These are phyloP conservation scores for Eupeodes latifasciatus DNA, from an alignment of 2,888 invertebrate genomes.

Conservation along the genomic window DNA sequence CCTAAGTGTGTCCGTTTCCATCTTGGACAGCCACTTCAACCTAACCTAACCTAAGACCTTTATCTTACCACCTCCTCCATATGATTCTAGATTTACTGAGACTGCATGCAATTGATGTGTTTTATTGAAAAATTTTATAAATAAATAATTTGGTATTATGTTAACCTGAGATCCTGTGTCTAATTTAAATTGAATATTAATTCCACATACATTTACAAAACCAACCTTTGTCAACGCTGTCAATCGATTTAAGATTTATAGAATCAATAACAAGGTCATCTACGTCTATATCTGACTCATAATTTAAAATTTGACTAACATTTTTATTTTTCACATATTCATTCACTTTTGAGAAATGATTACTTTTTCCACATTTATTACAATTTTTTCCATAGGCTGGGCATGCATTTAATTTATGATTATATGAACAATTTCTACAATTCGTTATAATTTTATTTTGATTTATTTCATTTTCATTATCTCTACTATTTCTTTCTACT, in stretches of 20 bases:
- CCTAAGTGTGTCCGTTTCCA: too few species aligned
- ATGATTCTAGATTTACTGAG: neutral
- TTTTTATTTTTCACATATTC: neutral
- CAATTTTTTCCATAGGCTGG: slow-evolving; percentile 3
- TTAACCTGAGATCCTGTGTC: neutral
- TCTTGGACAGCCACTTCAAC: too few species aligned
- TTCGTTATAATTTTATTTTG: slow-evolving; percentile 14
- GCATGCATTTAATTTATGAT: slow-evolving; percentile 1
- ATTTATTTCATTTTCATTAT: slow-evolving; percentile 1
- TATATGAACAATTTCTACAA: slow-evolving; percentile 13
- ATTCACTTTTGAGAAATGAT: slow-evolving; percentile 1
- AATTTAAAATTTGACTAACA: slow-evolving; percentile 1
- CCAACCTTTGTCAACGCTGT: neutral
- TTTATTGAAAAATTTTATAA: slow-evolving; percentile 1
- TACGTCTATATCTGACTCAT: slow-evolving; percentile 1
- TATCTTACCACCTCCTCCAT: neutral
- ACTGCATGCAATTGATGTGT: slow-evolving; percentile 4
- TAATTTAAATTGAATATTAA: slow-evolving; percentile 1
- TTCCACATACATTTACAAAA: slow-evolving; percentile 1
- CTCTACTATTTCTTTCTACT: neutral
- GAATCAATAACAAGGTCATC: neutral
- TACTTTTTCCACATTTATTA: slow-evolving; percentile 10
- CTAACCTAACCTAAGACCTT: too few species aligned
- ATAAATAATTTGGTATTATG: slow-evolving; percentile 8
- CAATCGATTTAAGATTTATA: neutral